Evolutionary conservation across 1,140 invertebrate species (phyloP).

Genomic region (Drosophila tsacasi): DNA sequence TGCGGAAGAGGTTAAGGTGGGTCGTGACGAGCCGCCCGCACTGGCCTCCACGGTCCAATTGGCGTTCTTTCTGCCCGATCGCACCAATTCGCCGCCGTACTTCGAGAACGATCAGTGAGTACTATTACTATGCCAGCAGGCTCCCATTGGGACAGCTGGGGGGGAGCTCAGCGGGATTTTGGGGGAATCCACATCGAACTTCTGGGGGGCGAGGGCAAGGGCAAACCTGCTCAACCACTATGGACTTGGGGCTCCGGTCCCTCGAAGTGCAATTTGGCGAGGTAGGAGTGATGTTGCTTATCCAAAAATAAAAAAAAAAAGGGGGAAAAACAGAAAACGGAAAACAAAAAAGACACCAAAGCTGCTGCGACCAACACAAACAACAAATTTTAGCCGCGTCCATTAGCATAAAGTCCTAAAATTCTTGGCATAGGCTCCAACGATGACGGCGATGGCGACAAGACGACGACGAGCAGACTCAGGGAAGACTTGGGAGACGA

Average conservation of each 20-base stretch:
- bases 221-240: slow-evolving; percentile 59
- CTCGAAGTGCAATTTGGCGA: slow-evolving; percentile 50
- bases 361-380: slow-evolving; percentile 45
- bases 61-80: slow-evolving; percentile 91
- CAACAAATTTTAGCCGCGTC: slow-evolving; percentile 61
- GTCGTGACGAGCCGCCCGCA: slow-evolving; percentile 90
- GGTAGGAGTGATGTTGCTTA: slow-evolving; percentile 58
- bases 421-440: slow-evolving; percentile 55
- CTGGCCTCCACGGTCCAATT: slow-evolving; percentile 92
- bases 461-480: slow-evolving; percentile 32
- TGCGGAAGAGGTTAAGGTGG: slow-evolving; percentile 92
- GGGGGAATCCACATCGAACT: slow-evolving; percentile 16
- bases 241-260: slow-evolving; percentile 4
- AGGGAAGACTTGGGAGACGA: slow-evolving; percentile 26
- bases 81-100: slow-evolving; percentile 90
- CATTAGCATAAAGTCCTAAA: slow-evolving; percentile 69
- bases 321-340: slow-evolving; percentile 12
- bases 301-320: slow-evolving; percentile 23
- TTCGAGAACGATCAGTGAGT: slow-evolving; percentile 92
- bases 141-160: slow-evolving; percentile 16
- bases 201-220: slow-evolving; percentile 27
- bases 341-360: slow-evolving; percentile 36
- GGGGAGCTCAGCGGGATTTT: slow-evolving; percentile 1
- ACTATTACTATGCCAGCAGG: slow-evolving; percentile 48
- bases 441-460: slow-evolving; percentile 54